A percentile compares a stretch with the other conserved stretches of the same genome.
phyloP scores from a whole-genome alignment of 2,113 vertebrate genomes.

The Silurus glanis region DNA sequence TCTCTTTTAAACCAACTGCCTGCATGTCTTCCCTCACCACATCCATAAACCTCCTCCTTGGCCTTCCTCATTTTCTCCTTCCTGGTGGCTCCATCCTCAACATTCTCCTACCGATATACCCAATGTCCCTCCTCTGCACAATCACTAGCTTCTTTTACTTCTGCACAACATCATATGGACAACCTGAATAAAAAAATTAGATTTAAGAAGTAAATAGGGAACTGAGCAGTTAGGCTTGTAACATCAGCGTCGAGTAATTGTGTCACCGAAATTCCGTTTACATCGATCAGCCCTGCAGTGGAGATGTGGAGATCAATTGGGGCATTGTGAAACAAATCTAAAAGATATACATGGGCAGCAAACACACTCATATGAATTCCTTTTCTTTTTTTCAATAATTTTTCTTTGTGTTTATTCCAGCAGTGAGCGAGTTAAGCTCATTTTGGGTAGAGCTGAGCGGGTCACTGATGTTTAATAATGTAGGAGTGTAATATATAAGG shows the following conservation, averaged over 20 bases:
- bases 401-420: neutral
- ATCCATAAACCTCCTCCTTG: too few relatives aligned
- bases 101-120: too few relatives aligned
- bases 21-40: too few relatives aligned
- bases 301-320: neutral
- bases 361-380: neutral
- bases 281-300: neutral
- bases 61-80: too few relatives aligned
- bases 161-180: too few relatives aligned
- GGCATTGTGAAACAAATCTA: neutral
- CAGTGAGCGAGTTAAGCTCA: constrained; percentile 24
- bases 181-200: neutral
- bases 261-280: neutral
- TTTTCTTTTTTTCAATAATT: neutral
- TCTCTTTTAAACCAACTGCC: too few relatives aligned
- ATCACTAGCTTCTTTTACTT: neutral
- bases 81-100: too few relatives aligned
- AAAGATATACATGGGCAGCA: neutral
- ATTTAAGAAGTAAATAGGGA: neutral
- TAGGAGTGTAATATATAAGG: constrained; percentile 39
- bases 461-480: constrained; percentile 47
- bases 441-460: constrained; percentile 22
- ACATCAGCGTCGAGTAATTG: neutral
- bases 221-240: neutral
- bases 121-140: neutral